Conservation (phyloP, 1,140 invertebrate genomes). For the Zaprionus ghesquierei region DNA sequence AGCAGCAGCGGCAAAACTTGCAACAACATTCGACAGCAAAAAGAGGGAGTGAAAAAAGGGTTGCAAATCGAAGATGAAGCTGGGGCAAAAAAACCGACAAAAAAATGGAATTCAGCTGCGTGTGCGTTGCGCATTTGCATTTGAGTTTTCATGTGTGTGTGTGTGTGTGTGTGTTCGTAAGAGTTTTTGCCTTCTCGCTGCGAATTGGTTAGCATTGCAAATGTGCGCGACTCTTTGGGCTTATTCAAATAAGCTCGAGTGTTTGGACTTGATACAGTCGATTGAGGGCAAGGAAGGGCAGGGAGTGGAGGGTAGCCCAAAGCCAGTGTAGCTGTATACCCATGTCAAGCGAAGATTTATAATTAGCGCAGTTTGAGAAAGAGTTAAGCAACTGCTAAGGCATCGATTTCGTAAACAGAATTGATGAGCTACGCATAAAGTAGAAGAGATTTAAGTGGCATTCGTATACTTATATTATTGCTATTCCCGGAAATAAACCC, state of each 20-base stretch:
- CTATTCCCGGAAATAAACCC: too few relatives aligned
- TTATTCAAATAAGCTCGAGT: slow-evolving; percentile 45
- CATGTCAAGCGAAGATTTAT: slow-evolving; percentile 7
- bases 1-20: slow-evolving; percentile 26
- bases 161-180: slow-evolving; percentile 6
- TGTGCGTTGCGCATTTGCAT: slow-evolving; percentile 41
- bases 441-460: too few relatives aligned
- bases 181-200: slow-evolving; percentile 3
- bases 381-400: neutral
- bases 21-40: slow-evolving; percentile 5
- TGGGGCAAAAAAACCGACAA: slow-evolving; percentile 17
- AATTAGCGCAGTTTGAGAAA: slow-evolving; percentile 18
- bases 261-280: slow-evolving; percentile 24
- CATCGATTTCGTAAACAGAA: neutral
- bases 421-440: neutral
- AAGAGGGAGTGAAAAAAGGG: slow-evolving; percentile 7
- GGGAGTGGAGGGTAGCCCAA: neutral
- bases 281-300: neutral
- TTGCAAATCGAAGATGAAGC: neutral
- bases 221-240: slow-evolving; percentile 46
- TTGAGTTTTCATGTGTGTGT: slow-evolving; percentile 32
- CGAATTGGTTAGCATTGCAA: slow-evolving; percentile 51
- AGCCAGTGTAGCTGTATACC: neutral
- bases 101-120: slow-evolving; percentile 1
- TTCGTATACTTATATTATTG: too few relatives aligned